phyloP scores from a whole-genome alignment of 2,113 vertebrate genomes.

The Alosa alosa region DNA sequence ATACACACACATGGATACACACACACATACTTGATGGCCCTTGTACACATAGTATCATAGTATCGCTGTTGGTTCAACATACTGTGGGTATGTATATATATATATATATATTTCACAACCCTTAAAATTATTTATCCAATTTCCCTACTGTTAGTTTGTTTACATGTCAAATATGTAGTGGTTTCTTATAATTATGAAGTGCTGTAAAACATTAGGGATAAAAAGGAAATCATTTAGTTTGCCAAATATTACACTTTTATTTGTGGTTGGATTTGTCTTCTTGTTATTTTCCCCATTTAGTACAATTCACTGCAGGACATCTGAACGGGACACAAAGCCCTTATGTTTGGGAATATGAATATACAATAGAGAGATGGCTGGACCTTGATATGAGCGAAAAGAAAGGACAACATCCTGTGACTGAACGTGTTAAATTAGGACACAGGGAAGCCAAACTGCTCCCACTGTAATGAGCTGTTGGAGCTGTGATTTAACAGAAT shows the following conservation, averaged over 20 bases:
- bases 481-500: conserved; percentile 50
- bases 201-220: neutral
- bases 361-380: neutral
- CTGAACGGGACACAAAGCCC: neutral
- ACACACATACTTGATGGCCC: neutral
- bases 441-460: conserved; percentile 35
- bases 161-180: neutral
- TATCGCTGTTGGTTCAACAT: neutral
- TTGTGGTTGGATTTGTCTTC: neutral
- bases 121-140: neutral
- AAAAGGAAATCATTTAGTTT: neutral
- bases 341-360: neutral
- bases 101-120: neutral
- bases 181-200: neutral
- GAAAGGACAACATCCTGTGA: neutral
- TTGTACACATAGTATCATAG: neutral
- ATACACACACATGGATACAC: neutral
- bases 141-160: neutral
- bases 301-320: neutral
- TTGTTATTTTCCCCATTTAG: neutral
- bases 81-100: no score
- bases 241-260: neutral
- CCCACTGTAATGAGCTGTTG: conserved; percentile 38
- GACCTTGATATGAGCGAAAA: neutral
- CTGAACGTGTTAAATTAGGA: neutral